Percentiles rank a stretch among this genome's conserved stretches.
These are phyloP conservation scores for Criorhina ranunculi DNA, from an alignment of 2,888 invertebrate species.

Conservation along the genomic window DNA sequence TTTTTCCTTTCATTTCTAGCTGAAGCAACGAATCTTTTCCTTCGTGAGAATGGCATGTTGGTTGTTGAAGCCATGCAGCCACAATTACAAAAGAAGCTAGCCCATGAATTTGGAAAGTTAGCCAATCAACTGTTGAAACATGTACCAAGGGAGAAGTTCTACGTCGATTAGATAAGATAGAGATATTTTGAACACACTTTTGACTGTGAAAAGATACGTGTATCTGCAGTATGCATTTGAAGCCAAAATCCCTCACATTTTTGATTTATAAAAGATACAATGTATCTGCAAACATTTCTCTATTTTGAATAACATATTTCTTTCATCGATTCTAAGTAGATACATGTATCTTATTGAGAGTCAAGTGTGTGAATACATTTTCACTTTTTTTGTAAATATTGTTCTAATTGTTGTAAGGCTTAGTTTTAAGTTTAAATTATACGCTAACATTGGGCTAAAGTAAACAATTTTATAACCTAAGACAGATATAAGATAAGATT, in stretches of 20 bases:
- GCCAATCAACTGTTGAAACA: conserved; percentile 88
- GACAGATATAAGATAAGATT: neutral
- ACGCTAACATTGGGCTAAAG: conserved; percentile 18
- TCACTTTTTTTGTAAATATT: conserved; percentile 61
- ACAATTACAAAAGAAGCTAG: conserved; percentile 88
- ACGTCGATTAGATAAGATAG: conserved; percentile 78
- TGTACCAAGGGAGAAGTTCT: conserved; percentile 87
- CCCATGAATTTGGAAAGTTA: conserved; percentile 87
- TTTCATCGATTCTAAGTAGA: neutral
- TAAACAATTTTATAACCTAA: neutral
- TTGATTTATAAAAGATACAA: conserved; percentile 33
- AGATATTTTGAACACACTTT: neutral
- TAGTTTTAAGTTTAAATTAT: conserved; percentile 63
- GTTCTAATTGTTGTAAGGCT: conserved; percentile 30
- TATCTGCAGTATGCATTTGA: neutral
- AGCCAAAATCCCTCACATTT: neutral
- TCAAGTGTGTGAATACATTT: neutral
- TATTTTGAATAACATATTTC: neutral
- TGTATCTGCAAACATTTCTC: conserved; percentile 12
- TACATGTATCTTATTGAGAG: conserved; percentile 5
- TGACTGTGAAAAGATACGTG: conserved; percentile 3
- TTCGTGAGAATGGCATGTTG: conserved; percentile 89
- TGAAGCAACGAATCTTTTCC: conserved; percentile 89
- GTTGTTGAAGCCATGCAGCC: conserved; percentile 89
- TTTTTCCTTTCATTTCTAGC: conserved; percentile 83